phyloP scores from a whole-genome alignment of 2,888 invertebrate genomes.

The Bunonema sp. region DNA sequence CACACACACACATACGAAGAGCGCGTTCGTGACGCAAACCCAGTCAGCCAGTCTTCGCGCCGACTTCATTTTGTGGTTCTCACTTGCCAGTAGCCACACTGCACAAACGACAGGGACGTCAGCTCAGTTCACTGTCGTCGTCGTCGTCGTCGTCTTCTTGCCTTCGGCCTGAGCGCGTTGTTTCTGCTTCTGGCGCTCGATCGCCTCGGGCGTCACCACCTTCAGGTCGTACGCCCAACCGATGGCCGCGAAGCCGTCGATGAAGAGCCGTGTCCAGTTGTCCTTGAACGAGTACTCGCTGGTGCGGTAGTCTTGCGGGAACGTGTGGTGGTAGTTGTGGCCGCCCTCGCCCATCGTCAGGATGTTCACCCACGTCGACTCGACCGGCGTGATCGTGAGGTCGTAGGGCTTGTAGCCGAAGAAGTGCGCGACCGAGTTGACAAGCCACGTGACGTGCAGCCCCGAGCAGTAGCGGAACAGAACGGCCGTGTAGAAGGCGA shows the following conservation, averaged over 20 bases:
- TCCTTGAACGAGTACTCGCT: constrained; percentile 24
- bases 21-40: no score
- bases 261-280: constrained; percentile 30
- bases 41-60: no score
- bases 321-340: constrained; percentile 51
- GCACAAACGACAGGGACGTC: not conserved
- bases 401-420: constrained; percentile 85
- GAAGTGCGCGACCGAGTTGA: constrained; percentile 3
- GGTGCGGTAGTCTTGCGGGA: constrained; percentile 46
- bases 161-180: constrained; percentile 8
- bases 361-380: constrained; percentile 31
- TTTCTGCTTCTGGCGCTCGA: constrained; percentile 18
- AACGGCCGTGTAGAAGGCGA: constrained; percentile 66
- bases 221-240: constrained; percentile 39
- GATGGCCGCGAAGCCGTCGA: constrained; percentile 24
- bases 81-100: not conserved
- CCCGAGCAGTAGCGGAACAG: constrained; percentile 68
- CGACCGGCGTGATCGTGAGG: constrained; percentile 48
- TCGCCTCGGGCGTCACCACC: constrained; percentile 14
- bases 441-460: constrained; percentile 68
- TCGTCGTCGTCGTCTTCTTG: not conserved
- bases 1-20: no score
- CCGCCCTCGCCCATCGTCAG: constrained; percentile 46
- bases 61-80: no score
- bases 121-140: not conserved